These are phyloP conservation scores for Novumbra hubbsi DNA, from an alignment of 2,797 vertebrate species.

Conservation along the genomic window DNA sequence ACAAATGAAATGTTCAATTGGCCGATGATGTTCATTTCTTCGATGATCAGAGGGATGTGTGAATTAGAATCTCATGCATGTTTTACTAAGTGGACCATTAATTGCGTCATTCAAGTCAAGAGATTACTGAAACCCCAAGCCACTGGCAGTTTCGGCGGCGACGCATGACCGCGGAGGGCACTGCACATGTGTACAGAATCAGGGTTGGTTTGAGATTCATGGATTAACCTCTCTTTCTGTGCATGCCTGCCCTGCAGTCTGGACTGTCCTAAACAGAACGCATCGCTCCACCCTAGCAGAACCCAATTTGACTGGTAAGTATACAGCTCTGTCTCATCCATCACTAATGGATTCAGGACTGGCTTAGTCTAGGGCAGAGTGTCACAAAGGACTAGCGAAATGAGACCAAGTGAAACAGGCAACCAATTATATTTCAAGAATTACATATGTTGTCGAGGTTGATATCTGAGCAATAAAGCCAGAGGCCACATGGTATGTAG, in stretches of 20 bases:
- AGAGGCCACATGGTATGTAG: too few species aligned
- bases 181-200: background rate
- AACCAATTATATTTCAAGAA: slow-evolving; percentile 58
- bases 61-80: too few species aligned
- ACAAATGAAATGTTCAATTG: too few species aligned
- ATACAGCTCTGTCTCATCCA: background rate
- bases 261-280: slow-evolving; percentile 79
- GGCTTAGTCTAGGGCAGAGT: slow-evolving; percentile 24
- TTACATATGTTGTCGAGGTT: slow-evolving; percentile 43
- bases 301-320: slow-evolving; percentile 83
- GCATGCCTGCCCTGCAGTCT: slow-evolving; percentile 50
- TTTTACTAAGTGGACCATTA: too few species aligned
- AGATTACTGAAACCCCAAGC: too few species aligned
- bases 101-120: too few species aligned
- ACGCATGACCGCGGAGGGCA: too few species aligned
- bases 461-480: slow-evolving; percentile 44
- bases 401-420: background rate
- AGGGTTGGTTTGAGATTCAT: background rate
- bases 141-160: background rate
- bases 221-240: background rate
- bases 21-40: too few species aligned
- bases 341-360: slow-evolving; percentile 51
- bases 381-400: slow-evolving; percentile 18
- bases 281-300: slow-evolving; percentile 70
- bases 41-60: too few species aligned